Evolutionary conservation across 2,888 invertebrate species (phyloP), one percentile per base, ranked within the genome.

Genomic region (Hypselothyrea guttata): DNA sequence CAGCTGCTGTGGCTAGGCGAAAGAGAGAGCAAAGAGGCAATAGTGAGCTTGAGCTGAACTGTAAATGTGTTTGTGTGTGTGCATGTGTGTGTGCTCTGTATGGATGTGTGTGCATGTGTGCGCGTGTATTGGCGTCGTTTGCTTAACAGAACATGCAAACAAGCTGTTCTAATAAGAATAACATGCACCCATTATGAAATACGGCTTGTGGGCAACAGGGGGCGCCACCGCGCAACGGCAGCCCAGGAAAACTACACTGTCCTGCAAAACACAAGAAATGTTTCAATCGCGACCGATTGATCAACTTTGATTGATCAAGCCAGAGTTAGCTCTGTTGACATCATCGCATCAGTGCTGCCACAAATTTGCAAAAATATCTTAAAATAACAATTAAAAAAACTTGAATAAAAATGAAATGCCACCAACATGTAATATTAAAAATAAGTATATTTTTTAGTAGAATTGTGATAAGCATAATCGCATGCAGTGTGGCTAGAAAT

Each of bases 131-230:
- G 30, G 53, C 45, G 47, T 70, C 71, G 65, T 70, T 70, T 60
- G 42, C 27, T 79, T 78, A 69, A 71, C 68, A 65, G 68, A 69
- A 83, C 81, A 79, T 79, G 77, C 79, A 83, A 81, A 77, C 75
- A 77, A 75, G 45, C 72, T 65, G 68, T 83, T 79, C 66, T 72
- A 75, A 75, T 78, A 78, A 55, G 64, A 78, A 49, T 66, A 67
- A 77, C 78, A 78, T 57, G 71, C 67, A 78, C 56, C 48, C 67
- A 78, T 82, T 73, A 71, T 68, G 82, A 81, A 67, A 81, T 77
- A 52, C 48, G 22, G 57, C 48, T 60, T 38, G 28, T 28, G 13
- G 33, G 22, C 31, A 42, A 35, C 7, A 9, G 15, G 54, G 52
- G 38, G 22, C 16, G 13, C 40, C 34, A 8, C 12, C 8, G 37